Percentiles rank a stretch among this genome's conserved stretches.
Evolutionary conservation across 1,140 invertebrate genomes (phyloP).

Genomic region (Sarcophaga peregrina): DNA sequence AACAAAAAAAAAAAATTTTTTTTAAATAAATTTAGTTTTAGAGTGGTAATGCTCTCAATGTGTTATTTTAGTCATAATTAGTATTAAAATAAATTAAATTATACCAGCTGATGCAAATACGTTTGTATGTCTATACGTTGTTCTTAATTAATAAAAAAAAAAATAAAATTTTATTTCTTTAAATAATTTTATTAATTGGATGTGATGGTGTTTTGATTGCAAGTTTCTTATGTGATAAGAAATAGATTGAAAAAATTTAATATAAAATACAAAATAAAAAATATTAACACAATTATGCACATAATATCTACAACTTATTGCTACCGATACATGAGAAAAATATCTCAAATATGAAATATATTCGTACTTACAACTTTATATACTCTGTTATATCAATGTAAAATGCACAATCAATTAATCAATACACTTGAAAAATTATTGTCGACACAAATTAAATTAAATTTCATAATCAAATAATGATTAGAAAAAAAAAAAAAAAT

Average conservation of each 20-base stretch:
- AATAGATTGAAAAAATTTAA: not conserved
- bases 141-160: not conserved
- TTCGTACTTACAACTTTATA: too few relatives aligned
- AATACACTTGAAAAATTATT: slow-evolving; percentile 25
- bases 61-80: slow-evolving; percentile 18
- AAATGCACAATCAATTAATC: slow-evolving; percentile 2
- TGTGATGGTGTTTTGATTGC: slow-evolving; percentile 26
- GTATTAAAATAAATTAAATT: not conserved
- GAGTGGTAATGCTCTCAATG: slow-evolving; percentile 14
- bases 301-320: not conserved
- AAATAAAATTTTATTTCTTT: not conserved
- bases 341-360: too few relatives aligned
- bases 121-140: slow-evolving; percentile 26
- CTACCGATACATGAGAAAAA: not conserved
- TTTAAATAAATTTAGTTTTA: slow-evolving; percentile 12
- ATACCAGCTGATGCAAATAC: slow-evolving; percentile 24
- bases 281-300: not conserved
- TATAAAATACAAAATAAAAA: not conserved
- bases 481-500: too few relatives aligned
- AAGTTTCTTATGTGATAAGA: not conserved
- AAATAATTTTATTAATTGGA: not conserved
- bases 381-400: not conserved
- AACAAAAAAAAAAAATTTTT: not conserved
- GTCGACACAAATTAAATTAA: not conserved
- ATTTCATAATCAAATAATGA: not conserved